Percentiles rank a stretch among this genome's conserved stretches.
Evolutionary conservation across 2,797 vertebrate genomes (phyloP).

Genomic region (Otus scops): DNA sequence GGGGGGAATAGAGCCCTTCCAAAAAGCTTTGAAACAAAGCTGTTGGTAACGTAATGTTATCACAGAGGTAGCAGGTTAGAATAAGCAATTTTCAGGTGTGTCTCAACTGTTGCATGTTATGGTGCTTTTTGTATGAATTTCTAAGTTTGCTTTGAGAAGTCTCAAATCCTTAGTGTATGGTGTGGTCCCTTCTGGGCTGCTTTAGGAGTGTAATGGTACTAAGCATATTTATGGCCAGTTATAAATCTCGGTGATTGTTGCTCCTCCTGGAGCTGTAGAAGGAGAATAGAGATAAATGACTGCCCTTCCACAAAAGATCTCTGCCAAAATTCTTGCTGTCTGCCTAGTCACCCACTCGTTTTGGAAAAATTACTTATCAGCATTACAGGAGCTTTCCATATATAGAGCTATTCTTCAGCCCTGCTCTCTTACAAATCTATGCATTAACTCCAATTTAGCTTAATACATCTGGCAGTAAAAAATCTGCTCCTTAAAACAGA

Average conservation of each 20-base stretch:
- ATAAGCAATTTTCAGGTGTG: background rate
- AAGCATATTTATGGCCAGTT: background rate
- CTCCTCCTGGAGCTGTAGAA: background rate
- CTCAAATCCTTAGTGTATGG: background rate
- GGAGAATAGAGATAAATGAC: conserved; percentile 27
- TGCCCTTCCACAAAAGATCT: conserved; percentile 8
- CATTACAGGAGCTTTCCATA: conserved; percentile 27
- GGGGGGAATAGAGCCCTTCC: background rate
- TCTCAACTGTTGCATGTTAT: background rate
- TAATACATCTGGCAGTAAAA: background rate
- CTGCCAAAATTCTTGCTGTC: background rate
- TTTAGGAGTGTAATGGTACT: background rate
- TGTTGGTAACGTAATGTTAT: background rate
- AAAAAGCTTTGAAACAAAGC: conserved; percentile 39
- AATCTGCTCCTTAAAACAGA: background rate
- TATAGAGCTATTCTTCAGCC: background rate
- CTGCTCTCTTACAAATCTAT: background rate
- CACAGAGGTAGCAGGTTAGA: background rate
- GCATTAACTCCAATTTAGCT: background rate
- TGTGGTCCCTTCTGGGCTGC: background rate
- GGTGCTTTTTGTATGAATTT: background rate
- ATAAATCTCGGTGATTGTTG: background rate
- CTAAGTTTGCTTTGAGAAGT: background rate
- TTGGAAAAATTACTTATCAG: background rate
- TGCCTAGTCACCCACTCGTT: background rate